A percentile compares a stretch with the other conserved stretches of the same genome.
phyloP scores from a whole-genome alignment of 2,113 vertebrate species.

The Amblyornis subalaris region DNA sequence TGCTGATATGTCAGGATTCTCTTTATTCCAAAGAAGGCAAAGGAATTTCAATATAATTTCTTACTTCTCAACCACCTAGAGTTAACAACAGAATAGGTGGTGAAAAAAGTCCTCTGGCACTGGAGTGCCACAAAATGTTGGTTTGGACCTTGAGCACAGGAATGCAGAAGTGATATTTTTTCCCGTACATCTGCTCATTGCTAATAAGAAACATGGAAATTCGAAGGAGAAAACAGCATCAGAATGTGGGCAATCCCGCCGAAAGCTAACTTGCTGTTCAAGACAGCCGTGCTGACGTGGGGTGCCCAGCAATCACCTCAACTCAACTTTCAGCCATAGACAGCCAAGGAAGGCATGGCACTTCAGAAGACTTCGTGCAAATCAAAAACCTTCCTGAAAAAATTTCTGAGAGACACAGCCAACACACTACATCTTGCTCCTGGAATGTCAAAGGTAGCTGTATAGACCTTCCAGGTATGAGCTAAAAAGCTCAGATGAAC shows the following conservation, averaged over 20 bases:
- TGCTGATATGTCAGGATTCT: neutral
- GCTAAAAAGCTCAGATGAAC: neutral
- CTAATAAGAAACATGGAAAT: neutral
- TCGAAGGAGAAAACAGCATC: fast-evolving
- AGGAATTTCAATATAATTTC: neutral
- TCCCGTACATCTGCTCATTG: neutral
- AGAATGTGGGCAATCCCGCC: neutral
- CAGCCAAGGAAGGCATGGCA: neutral
- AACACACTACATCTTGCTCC: neutral
- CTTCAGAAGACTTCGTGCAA: neutral
- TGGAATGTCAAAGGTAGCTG: neutral
- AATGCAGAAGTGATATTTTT: neutral
- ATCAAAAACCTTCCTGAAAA: neutral
- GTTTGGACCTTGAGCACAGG: neutral
- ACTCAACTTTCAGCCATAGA: neutral
- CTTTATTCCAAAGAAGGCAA: neutral
- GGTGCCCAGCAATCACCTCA: neutral
- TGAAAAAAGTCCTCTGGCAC: neutral
- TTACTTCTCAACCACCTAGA: neutral
- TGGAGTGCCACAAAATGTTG: neutral
- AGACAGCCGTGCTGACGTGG: neutral
- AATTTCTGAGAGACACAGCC: neutral
- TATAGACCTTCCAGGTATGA: neutral
- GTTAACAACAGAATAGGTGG: neutral
- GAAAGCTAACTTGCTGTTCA: too few species aligned